Percentiles rank a stretch among this genome's conserved stretches.
Evolutionary conservation across 2,888 invertebrate species (phyloP).

Genomic region (Helobdella robusta): DNA sequence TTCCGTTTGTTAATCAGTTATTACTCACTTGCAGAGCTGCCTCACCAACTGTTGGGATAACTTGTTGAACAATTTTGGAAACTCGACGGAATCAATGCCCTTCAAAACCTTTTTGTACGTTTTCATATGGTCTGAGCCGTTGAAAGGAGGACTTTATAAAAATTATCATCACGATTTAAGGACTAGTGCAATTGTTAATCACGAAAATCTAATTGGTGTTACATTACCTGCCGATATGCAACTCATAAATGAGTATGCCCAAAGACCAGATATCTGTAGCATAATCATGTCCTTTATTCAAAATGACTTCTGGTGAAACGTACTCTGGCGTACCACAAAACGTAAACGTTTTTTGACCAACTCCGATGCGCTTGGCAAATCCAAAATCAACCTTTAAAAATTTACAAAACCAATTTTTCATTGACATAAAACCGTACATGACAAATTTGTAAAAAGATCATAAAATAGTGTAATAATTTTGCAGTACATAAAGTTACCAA

Average conservation of each 20-base stretch:
- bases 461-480: not conserved
- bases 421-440: not conserved
- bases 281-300: constrained; percentile 88
- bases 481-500: constrained; percentile 56
- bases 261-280: constrained; percentile 94
- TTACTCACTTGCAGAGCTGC: constrained; percentile 68
- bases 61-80: constrained; percentile 82
- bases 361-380: constrained; percentile 80
- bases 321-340: constrained; percentile 91
- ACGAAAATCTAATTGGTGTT: no score
- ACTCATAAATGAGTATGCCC: constrained; percentile 94
- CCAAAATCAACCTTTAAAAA: constrained; percentile 81
- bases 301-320: constrained; percentile 94
- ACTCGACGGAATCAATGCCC: constrained; percentile 94
- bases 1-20: not conserved
- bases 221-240: constrained; percentile 67
- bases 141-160: constrained; percentile 67
- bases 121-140: constrained; percentile 94
- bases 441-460: not conserved
- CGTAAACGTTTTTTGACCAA: constrained; percentile 93
- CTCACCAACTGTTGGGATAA: constrained; percentile 91
- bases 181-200: no score
- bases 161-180: no score
- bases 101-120: constrained; percentile 97
- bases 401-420: not conserved